Evolutionary conservation across 1,140 invertebrate genomes (phyloP).

Genomic region (Apis florea): DNA sequence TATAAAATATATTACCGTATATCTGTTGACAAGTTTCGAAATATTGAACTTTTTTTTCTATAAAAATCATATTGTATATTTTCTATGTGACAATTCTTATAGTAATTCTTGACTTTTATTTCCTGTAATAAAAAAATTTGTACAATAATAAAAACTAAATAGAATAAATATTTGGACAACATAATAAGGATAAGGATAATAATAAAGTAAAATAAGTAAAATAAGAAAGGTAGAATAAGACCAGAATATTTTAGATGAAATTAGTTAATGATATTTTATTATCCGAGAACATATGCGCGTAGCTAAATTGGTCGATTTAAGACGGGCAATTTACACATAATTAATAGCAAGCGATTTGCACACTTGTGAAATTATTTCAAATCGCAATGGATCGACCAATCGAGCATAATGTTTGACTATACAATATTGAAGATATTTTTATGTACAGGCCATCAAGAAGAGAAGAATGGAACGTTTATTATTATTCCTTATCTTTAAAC

Average conservation of each 20-base stretch:
- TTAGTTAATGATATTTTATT: constrained; percentile 41
- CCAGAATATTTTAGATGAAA: background rate
- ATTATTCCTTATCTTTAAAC: constrained; percentile 6
- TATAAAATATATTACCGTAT: too few species aligned
- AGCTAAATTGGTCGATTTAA: constrained; percentile 23
- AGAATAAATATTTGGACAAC: too few species aligned
- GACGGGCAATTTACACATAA: constrained; percentile 25
- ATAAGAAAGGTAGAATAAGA: too few species aligned
- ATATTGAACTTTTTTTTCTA: too few species aligned
- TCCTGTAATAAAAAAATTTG: too few species aligned
- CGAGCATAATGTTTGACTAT: constrained; percentile 23
- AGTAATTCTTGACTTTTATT: too few species aligned
- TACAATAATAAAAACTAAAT: too few species aligned
- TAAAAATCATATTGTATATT: too few species aligned
- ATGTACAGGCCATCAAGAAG: constrained; percentile 39
- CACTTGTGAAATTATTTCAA: constrained; percentile 22
- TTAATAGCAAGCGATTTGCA: constrained; percentile 23
- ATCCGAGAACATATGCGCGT: constrained; percentile 11
- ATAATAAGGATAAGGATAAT: too few species aligned
- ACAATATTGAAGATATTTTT: constrained; percentile 26
- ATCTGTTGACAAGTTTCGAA: too few species aligned
- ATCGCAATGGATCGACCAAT: constrained; percentile 19
- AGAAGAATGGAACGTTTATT: constrained; percentile 27
- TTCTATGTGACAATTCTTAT: too few species aligned
- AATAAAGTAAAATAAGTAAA: too few species aligned